These are phyloP conservation scores for Drosophila varians DNA, from an alignment of 1,140 invertebrate species.

Conservation along the genomic window DNA sequence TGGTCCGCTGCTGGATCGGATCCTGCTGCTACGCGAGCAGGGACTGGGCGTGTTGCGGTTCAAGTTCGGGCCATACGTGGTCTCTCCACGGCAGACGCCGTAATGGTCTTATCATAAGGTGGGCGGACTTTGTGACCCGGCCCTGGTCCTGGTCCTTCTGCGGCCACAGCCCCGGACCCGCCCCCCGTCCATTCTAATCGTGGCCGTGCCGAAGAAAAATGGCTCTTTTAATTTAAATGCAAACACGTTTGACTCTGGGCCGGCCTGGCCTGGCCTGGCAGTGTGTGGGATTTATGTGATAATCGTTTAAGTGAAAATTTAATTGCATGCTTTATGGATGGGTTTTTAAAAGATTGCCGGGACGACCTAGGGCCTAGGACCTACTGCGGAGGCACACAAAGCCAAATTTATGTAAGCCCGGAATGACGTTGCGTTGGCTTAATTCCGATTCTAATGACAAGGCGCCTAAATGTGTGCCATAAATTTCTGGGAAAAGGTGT, in stretches of 20 bases:
- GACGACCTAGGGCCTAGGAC: conserved; percentile 30
- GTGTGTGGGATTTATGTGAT: conserved; percentile 80
- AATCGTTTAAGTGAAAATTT: conserved; percentile 84
- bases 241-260: conserved; percentile 79
- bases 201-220: conserved; percentile 76
- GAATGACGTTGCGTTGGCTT: conserved; percentile 50
- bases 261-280: conserved; percentile 34
- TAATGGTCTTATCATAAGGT: conserved; percentile 80
- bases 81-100: conserved; percentile 36
- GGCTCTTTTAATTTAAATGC: conserved; percentile 84
- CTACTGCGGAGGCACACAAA: conserved; percentile 50
- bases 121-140: conserved; percentile 59
- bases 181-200: conserved; percentile 31
- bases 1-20: conserved; percentile 28
- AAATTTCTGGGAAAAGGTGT: conserved; percentile 60
- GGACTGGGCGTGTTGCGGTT: conserved; percentile 72
- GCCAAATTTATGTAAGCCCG: conserved; percentile 79
- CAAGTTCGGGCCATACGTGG: conserved; percentile 71
- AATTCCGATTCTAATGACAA: conserved; percentile 77
- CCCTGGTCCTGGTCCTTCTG: no score
- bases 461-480: conserved; percentile 76
- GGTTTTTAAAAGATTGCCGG: conserved; percentile 69
- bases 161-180: neutral
- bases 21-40: conserved; percentile 57
- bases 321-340: conserved; percentile 84